These are phyloP conservation scores for Cheirogaleus major DNA, from an alignment of 2,797 vertebrate species.

Conservation along the genomic window DNA sequence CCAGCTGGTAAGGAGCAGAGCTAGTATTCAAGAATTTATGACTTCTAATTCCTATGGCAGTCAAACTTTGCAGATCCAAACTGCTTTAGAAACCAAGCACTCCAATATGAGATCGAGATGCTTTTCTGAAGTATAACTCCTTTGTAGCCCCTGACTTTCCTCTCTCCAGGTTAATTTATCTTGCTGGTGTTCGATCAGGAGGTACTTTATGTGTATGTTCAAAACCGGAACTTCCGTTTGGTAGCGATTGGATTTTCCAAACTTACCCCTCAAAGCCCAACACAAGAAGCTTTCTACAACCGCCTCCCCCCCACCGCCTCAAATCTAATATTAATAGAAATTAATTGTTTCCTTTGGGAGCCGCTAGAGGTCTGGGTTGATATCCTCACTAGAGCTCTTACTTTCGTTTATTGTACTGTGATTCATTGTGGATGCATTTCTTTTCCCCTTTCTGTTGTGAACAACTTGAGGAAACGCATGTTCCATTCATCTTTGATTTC, in stretches of 20 bases:
- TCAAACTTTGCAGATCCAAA: background rate
- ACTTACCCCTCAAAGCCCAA: background rate
- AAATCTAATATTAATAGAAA: background rate
- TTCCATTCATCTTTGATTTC: background rate
- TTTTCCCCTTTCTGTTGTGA: background rate
- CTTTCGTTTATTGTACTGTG: background rate
- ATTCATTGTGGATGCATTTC: background rate
- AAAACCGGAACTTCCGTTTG: background rate
- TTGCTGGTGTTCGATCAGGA: background rate
- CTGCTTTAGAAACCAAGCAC: slow-evolving; percentile 15
- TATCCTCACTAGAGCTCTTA: background rate
- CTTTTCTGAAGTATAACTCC: background rate
- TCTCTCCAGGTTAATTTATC: background rate
- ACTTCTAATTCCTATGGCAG: background rate
- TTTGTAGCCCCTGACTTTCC: background rate
- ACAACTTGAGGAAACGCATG: background rate
- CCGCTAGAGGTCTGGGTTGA: background rate
- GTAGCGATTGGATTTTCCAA: background rate
- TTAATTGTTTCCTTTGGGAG: background rate
- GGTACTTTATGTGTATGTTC: background rate
- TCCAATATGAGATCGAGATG: background rate
- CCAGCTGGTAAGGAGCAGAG: background rate
- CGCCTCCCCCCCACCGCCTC: fast-evolving
- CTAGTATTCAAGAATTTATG: background rate
- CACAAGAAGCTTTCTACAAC: background rate